A percentile compares a stretch with the other conserved stretches of the same genome.
Conservation (phyloP, 2,113 vertebrate species). For the Calypte anna region DNA sequence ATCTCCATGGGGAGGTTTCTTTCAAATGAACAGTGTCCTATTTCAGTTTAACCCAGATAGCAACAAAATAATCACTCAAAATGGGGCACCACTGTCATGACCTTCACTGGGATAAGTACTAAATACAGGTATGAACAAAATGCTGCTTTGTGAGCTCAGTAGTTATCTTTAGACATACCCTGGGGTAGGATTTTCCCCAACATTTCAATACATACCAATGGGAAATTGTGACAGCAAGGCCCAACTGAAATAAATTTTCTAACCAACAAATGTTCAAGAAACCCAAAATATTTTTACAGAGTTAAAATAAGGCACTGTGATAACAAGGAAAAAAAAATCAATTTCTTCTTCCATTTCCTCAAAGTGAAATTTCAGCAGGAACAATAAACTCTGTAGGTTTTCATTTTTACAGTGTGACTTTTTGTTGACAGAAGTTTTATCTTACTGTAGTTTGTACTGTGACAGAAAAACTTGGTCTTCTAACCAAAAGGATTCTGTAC, state of each 20-base stretch:
- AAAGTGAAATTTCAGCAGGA: not conserved
- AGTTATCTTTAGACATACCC: not conserved
- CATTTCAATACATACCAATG: not conserved
- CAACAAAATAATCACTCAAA: constrained; percentile 41
- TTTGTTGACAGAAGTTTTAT: not conserved
- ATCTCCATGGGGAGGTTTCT: not conserved
- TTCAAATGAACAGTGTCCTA: not conserved
- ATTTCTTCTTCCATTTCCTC: not conserved
- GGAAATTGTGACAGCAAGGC: not conserved
- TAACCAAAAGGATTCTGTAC: not conserved
- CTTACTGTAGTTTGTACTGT: not conserved
- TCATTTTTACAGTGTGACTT: not conserved
- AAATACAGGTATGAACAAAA: not conserved
- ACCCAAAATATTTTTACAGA: not conserved
- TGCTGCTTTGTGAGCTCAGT: not conserved
- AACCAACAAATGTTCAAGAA: not conserved
- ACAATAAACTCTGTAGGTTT: not conserved
- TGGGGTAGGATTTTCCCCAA: not conserved
- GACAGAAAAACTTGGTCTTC: not conserved
- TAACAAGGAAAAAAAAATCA: not conserved
- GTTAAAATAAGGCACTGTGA: not conserved
- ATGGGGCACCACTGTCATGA: not conserved
- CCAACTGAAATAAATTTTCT: not conserved
- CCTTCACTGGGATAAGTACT: not conserved
- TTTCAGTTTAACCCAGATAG: constrained; percentile 46